These are phyloP conservation scores for Magallana gigas DNA, from an alignment of 1,140 invertebrate genomes.

Conservation along the genomic window DNA sequence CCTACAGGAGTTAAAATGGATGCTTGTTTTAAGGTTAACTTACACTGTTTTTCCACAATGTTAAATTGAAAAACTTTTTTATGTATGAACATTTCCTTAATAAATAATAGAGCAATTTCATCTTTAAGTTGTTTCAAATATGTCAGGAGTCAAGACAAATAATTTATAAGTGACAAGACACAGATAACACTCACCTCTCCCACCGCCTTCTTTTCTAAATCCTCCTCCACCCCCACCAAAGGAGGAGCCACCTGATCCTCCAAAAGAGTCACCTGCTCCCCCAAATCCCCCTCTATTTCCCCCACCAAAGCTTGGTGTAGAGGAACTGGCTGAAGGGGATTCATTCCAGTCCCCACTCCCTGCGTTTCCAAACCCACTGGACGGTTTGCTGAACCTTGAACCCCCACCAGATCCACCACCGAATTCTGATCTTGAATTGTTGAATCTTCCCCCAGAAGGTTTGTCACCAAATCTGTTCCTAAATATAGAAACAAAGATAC, in stretches of 20 bases:
- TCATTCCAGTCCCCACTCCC: slow-evolving; percentile 10
- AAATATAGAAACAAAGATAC: background rate
- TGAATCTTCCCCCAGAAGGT: background rate
- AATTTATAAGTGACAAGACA: too few relatives aligned
- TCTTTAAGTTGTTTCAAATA: too few relatives aligned
- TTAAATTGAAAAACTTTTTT: too few relatives aligned
- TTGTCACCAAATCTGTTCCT: background rate
- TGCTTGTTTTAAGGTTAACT: too few relatives aligned
- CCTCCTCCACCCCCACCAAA: slow-evolving; percentile 23
- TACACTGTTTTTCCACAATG: too few relatives aligned
- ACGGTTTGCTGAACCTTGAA: background rate
- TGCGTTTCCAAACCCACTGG: slow-evolving; percentile 44
- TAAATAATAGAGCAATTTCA: too few relatives aligned
- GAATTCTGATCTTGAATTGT: background rate
- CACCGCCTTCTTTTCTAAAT: slow-evolving; percentile 29
- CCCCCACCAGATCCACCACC: background rate
- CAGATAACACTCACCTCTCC: slow-evolving; percentile 38
- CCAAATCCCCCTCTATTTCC: slow-evolving; percentile 51
- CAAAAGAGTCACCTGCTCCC: slow-evolving; percentile 46
- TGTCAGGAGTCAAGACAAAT: too few relatives aligned
- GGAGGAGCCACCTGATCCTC: slow-evolving; percentile 26
- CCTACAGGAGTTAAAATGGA: background rate
- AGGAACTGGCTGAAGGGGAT: background rate
- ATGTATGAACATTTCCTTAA: too few relatives aligned
- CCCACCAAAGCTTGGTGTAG: slow-evolving; percentile 39